phyloP scores from a whole-genome alignment of 1,140 invertebrate species.

The Hylyphantes graminicola region DNA sequence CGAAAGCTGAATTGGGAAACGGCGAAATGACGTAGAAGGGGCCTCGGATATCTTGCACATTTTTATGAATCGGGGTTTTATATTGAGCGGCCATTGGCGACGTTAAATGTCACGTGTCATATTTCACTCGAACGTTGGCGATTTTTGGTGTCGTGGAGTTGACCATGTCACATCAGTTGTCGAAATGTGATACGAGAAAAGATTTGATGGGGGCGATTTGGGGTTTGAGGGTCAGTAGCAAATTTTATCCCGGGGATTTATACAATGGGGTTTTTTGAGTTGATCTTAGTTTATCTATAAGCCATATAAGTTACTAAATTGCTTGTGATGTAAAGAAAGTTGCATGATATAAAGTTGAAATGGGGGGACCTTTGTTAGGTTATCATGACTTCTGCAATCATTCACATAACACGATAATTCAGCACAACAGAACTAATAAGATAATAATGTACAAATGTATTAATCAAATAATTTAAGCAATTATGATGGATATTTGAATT shows the following conservation, averaged over 20 bases:
- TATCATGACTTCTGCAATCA: no score
- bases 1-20: neutral
- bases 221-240: constrained; percentile 22
- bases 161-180: constrained; percentile 52
- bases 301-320: no score
- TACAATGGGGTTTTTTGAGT: neutral
- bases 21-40: neutral
- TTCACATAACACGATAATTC: no score
- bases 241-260: constrained; percentile 50
- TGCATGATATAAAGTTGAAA: no score
- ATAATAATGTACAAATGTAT: no score
- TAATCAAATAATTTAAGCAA: no score
- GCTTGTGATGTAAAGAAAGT: no score
- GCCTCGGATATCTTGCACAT: constrained; percentile 15
- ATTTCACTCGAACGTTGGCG: constrained; percentile 45
- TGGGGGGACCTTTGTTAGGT: no score
- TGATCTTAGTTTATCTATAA: neutral
- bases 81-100: constrained; percentile 27
- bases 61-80: constrained; percentile 51
- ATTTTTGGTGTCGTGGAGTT: constrained; percentile 54
- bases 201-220: neutral
- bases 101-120: constrained; percentile 52
- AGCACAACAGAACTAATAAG: no score
- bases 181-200: constrained; percentile 10
- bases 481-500: no score